A percentile compares a stretch with the other conserved stretches of the same genome.
Evolutionary conservation across 2,888 invertebrate genomes (phyloP).

Genomic region (Lissonota sp.): DNA sequence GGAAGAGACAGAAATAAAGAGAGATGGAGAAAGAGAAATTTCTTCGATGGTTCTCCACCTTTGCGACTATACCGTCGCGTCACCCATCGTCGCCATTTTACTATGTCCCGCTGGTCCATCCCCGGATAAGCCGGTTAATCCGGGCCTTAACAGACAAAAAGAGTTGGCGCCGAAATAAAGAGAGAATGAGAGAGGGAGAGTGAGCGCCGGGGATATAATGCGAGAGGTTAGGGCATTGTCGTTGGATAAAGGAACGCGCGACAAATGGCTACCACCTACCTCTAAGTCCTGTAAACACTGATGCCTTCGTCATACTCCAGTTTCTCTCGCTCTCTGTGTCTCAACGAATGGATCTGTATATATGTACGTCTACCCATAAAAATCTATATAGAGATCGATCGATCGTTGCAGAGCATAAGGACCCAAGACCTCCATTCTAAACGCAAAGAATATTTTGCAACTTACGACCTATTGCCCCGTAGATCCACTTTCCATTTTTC

Average conservation of each 20-base stretch:
- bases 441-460: too few relatives aligned
- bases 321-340: conserved; percentile 50
- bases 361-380: not conserved
- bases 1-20: not conserved
- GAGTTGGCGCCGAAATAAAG: conserved; percentile 80
- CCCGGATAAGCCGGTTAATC: conserved; percentile 76
- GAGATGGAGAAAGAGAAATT: conserved; percentile 17
- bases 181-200: not conserved
- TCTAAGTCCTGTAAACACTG: conserved; percentile 78
- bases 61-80: conserved; percentile 31
- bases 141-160: conserved; percentile 74
- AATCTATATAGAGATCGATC: too few relatives aligned
- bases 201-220: conserved; percentile 73
- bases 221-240: conserved; percentile 55
- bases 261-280: conserved; percentile 66
- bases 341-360: conserved; percentile 2
- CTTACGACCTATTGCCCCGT: too few relatives aligned
- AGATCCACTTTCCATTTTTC: not conserved
- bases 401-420: too few relatives aligned
- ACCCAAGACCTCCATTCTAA: too few relatives aligned
- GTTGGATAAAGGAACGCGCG: conserved; percentile 17
- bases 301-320: conserved; percentile 69
- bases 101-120: conserved; percentile 62
- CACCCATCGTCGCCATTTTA: conserved; percentile 45
- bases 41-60: conserved; percentile 33